Base-by-base conservation (phyloP, 2,888 invertebrate genomes). In the Thereva nobilitata region DNA sequence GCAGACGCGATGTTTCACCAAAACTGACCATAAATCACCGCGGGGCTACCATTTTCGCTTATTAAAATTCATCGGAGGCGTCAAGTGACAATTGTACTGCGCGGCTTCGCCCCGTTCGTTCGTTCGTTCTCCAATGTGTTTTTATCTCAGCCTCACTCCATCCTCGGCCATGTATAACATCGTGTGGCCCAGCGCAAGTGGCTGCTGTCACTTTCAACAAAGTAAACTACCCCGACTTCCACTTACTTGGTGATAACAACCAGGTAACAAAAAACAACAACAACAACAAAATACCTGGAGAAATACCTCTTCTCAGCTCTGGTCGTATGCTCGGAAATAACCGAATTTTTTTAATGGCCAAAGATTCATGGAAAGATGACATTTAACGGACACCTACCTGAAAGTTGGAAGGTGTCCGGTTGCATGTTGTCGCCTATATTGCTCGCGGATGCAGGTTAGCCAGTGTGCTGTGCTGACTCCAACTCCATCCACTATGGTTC, bases 1-100 rank as follows among this genome's bases (percentile, higher is more conserved):
- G 57, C 45, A 57, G 35, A 45, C 45, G 57, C 57, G 45, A n/a
- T 10, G 47, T 10, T 55, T 59, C 12, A 47, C 47, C 45, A 47
- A 37, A 49, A 50, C 10, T 40, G 61, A 38, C 40, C 49, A 45
- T 65, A 65, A 65, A 65, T 65, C 65, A 56, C 49, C 35, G 40
- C 42, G 55, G 47, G 47, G 65, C 55, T 65, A 55, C 65, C 55
- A 65, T 55, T 56, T 65, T 65, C 47, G 49, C 65, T 65, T 55
- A 65, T 65, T 65, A 65, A 65, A 65, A 65, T 65, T 65, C 65
- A 65, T 50, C 41, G 56, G 56, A 65, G 65, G 65, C 56, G 65
- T 65, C 47, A 65, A 65, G 35, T 65, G 55, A 54, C 65, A 56
- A 50, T 65, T 56, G 65, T 53, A n/a, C n/a, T n/a, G 64, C 37